Evolutionary conservation across 2,113 vertebrate species (phyloP), one percentile per base, ranked within the genome.

Genomic region (Entomyzon cyanotis): DNA sequence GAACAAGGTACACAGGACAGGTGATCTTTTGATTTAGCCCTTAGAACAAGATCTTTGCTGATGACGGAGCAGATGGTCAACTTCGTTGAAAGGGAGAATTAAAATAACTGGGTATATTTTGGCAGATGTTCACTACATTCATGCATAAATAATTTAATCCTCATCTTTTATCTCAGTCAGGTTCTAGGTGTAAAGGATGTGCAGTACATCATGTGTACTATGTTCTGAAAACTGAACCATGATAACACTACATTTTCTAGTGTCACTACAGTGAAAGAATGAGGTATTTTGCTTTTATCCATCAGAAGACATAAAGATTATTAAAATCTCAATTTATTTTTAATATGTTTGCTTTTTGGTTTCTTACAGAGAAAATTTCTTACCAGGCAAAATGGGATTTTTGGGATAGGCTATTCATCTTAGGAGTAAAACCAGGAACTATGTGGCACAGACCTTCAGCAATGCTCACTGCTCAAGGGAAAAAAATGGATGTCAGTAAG

Each of bases 61-160:
- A 91, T 94, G 74, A 95, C 58, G 86, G 85, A 97, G 83, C 96
- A 97, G 94, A 97, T 95, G 95, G 94, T 94, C 89, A 96, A 10
- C 74, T 94, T 87, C 78, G 59, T 64, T 67, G 64, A 81, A 88
- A 79, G 24, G 59, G 67, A 87, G 74, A 91, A 76, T 89, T 93
- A 90, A 94, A 96, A 95, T 89, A 97, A 81, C 87, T 84, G 58
- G 90, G 78, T 83, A 87, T 52, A 85, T 93, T 96, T 95, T 89
- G 85, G 90, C 94, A 97, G 96, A 94, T 96, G 93, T 93, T 96
- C 59, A 30, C 73, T 91, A 67, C 23, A 25, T 78, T 69, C 37
- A 23, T 89, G 84, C 87, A 92, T 93, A 90, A 92, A 92, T 75
- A 94, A 52, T 21, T 5, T 67, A 79, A 90, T 92, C 64, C 17